Base-by-base conservation (phyloP, 2,888 invertebrate species). In the Apamea crenata region DNA sequence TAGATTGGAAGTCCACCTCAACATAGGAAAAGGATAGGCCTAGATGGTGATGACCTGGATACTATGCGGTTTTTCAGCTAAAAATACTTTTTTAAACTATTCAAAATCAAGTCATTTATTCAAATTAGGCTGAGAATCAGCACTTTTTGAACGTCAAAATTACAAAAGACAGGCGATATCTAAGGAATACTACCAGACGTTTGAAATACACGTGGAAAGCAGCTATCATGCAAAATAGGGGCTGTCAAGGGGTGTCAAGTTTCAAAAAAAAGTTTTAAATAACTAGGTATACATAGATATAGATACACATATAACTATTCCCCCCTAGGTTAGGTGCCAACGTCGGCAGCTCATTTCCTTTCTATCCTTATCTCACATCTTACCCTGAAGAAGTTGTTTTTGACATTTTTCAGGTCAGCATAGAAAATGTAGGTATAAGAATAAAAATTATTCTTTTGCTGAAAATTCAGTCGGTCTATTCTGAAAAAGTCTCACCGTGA, bases 311-410 rank as follows among this genome's bases (percentile, higher is more conserved):
- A 72, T 63, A 63, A 12, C 12, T 69, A 69, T 29, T 56, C 25
- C 47, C 32, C 12, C 21, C 29, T 59, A 50, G 36, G 36, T 67
- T n/a, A 61, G 36, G 8, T 36, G 66, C 29, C n/a, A 72, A 65
- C 68, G 59, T 53, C 79, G 68, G 63, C 72, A 75, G 8, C 74
- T 61, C 83, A 83, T 79, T 83, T 83, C 79, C 83, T 67, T 73
- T 75, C 21, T 0, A 16, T 40, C 5, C 44, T 61, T 83, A 83
- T 83, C 83, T 69, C 21, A 69, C n/a, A 83, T 83, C 83, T 79
- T 66, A 75, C 79, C 69, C 36, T 83, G 69, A 74, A 56, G 29
- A 75, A 53, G 8, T 50, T 21, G 50, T 69, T 59, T 40, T 66
- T 79, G 2, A 47, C 61, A 61, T 69, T 73, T 70, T 79, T 66